These are phyloP conservation scores for Drosophila insularis DNA, from an alignment of 1,140 invertebrate species.

Conservation along the genomic window DNA sequence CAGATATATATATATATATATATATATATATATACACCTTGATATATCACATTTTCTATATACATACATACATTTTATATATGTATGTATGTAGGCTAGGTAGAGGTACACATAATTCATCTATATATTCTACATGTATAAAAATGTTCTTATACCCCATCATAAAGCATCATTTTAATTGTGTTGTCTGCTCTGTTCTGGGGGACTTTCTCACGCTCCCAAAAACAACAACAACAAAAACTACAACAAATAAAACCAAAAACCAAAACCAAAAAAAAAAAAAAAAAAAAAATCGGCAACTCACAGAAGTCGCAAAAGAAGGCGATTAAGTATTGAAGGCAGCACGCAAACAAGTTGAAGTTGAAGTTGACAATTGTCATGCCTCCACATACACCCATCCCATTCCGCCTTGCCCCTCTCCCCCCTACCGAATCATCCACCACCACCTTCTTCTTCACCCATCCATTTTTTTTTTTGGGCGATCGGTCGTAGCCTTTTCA, in stretches of 20 bases:
- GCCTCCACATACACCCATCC: constrained; percentile 33
- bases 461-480: neutral
- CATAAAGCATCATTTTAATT: constrained; percentile 77
- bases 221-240: constrained; percentile 44
- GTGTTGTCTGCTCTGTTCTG: constrained; percentile 38
- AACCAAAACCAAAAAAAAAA: neutral
- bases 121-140: constrained; percentile 44
- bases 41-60: constrained; percentile 11
- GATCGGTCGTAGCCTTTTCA: constrained; percentile 59
- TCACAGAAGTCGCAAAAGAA: constrained; percentile 59
- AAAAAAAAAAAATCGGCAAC: constrained; percentile 54
- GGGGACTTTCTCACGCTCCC: constrained; percentile 77
- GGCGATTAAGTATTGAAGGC: constrained; percentile 77
- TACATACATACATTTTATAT: constrained; percentile 40
- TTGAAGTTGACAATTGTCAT: constrained; percentile 74
- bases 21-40: constrained; percentile 15
- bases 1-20: constrained; percentile 20
- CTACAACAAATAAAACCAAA: neutral
- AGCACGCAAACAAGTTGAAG: constrained; percentile 67
- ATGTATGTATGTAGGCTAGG: constrained; percentile 53
- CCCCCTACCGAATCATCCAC: neutral
- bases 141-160: constrained; percentile 68
- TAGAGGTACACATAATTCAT: constrained; percentile 40
- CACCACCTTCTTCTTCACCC: neutral
- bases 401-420: constrained; percentile 3